Evolutionary conservation across 1,140 invertebrate genomes (phyloP), one percentile per base, ranked within the genome.

Genomic region (Drosophila orena): DNA sequence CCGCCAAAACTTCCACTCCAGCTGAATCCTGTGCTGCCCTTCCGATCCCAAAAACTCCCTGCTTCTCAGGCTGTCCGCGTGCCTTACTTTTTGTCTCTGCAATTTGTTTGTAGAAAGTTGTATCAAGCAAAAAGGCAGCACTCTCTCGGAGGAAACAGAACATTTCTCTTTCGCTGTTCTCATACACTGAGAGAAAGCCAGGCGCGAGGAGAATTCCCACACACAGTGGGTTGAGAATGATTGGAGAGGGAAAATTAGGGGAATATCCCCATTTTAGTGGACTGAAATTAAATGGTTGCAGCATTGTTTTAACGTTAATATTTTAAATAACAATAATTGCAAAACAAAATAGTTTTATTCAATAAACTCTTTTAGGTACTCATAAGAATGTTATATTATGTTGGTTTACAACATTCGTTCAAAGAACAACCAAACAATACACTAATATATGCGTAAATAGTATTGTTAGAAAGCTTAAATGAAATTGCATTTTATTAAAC

Each of bases 31-130:
- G 14, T 47, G 20, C 55, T 44, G 53, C 64, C 46, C 8, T 24
- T 22, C 55, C 42, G 56, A n/a, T 14, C 35, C 53, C 55, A 22
- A 56, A 27, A 60, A 60, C 53, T 37, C 58, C 55, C 59, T 47
- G 54, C 55, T 61, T 44, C 43, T 44, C 43, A 46, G 65, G 49
- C 49, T 44, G 38, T 34, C 68, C 72, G 84, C 66, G 62, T 71
- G 58, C 70, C 71, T 79, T 59, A 14, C 24, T 57, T 52, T 38
- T 35, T 42, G 40, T 15, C 58, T 42, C 74, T 77, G 50, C 47
- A 65, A 56, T 85, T 75, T 71, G 72, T 79, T 83, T 77, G 68
- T 43, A 49, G 65, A 89, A 88, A 89, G 30, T 88, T 77, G 60
- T 83, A 79, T 74, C 38, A 58, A 43, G 49, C 61, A 69, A 68